Conservation (phyloP, 2,797 vertebrate species). For the Molothrus ater region DNA sequence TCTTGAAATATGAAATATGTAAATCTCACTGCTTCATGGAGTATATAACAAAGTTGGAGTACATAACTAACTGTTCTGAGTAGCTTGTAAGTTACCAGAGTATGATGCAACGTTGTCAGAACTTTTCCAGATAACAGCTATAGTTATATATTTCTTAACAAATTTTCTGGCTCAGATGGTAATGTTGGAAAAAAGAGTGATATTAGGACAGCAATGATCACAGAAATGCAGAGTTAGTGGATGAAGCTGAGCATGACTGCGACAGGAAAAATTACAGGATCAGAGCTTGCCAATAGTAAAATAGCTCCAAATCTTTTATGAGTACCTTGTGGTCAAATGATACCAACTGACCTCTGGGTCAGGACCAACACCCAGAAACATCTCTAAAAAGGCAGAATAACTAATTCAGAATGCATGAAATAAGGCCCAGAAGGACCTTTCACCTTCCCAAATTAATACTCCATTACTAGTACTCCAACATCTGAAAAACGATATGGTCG, state of each 20-base stretch:
- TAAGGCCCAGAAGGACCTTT: neutral
- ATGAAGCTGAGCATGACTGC: neutral
- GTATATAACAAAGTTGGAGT: neutral
- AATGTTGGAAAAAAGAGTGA: neutral
- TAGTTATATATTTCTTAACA: neutral
- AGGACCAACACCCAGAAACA: neutral
- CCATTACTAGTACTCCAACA: neutral
- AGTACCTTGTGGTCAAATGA: neutral
- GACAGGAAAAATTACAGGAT: neutral
- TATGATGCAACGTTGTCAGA: neutral
- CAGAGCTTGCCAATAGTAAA: neutral
- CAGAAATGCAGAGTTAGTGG: neutral
- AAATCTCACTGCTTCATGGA: neutral
- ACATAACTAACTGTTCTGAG: neutral
- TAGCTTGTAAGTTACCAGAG: neutral
- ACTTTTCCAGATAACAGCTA: neutral
- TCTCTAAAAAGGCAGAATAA: neutral
- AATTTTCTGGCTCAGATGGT: neutral
- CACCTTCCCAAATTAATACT: neutral
- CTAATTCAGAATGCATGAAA: neutral
- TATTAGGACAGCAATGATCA: neutral
- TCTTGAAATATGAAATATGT: neutral
- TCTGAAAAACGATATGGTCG: neutral
- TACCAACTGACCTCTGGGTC: neutral
- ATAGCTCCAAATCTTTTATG: neutral